Percentiles rank a stretch among this genome's conserved stretches.
Conservation (phyloP, 2,113 vertebrate species). For the Raja brachyura region DNA sequence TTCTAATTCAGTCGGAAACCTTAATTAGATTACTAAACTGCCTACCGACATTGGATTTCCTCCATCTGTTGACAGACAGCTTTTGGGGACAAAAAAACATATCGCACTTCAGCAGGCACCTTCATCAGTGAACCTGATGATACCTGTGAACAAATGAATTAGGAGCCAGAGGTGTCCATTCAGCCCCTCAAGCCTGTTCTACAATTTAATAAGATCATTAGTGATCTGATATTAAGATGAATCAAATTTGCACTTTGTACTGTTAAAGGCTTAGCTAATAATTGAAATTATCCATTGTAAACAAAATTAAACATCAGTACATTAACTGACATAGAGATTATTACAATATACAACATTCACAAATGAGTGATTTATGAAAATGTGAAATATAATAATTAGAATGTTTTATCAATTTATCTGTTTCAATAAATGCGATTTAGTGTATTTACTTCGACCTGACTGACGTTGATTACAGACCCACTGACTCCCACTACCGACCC, state of each 20-base stretch:
- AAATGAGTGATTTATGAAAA: not conserved
- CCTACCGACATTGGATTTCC: not conserved
- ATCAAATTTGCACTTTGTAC: not conserved
- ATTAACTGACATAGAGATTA: not conserved
- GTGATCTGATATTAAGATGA: not conserved
- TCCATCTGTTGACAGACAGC: not conserved
- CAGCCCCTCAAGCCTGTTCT: too few species aligned
- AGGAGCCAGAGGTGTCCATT: too few species aligned
- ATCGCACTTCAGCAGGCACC: not conserved
- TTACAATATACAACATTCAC: not conserved
- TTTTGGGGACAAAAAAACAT: not conserved
- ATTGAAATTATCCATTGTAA: not conserved
- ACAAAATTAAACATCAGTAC: not conserved
- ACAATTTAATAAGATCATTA: too few species aligned
- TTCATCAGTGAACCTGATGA: slow-evolving; percentile 7
- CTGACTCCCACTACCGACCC: too few species aligned
- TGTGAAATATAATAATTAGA: not conserved
- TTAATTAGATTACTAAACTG: not conserved
- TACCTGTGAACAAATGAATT: not conserved
- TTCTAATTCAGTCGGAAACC: not conserved
- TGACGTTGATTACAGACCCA: too few species aligned
- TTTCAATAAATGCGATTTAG: not conserved
- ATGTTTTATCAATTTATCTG: not conserved
- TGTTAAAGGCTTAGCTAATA: not conserved
- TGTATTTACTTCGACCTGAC: not conserved